Evolutionary conservation across 2,113 vertebrate genomes (phyloP).

Genomic region (Cynoglossus semilaevis): DNA sequence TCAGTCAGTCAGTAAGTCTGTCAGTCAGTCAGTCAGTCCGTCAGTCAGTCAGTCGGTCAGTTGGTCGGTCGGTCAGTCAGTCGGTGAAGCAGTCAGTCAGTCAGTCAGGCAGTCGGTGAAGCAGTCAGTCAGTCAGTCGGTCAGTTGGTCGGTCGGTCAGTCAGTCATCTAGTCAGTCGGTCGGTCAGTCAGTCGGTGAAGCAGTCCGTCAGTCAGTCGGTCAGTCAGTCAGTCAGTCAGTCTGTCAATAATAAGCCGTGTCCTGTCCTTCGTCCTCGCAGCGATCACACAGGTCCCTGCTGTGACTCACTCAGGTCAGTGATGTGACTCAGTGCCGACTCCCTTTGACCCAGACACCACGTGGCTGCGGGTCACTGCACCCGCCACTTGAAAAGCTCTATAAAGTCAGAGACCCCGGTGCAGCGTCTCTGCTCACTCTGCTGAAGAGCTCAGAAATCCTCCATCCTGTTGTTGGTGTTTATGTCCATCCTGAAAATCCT

Average conservation of each 20-base stretch:
- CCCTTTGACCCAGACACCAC: conserved; percentile 19
- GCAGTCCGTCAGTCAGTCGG: conserved; percentile 9
- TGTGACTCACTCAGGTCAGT: conserved; percentile 10
- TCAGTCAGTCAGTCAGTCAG: too few species aligned
- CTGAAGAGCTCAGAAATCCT: too few species aligned
- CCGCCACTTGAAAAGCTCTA: conserved; percentile 8
- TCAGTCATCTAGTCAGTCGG: conserved; percentile 9
- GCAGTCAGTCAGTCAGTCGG: conserved; percentile 6
- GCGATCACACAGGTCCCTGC: background rate
- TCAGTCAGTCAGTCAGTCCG: too few species aligned
- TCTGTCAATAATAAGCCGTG: too few species aligned
- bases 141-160: background rate
- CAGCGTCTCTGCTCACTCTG: background rate
- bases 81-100: conserved; percentile 9
- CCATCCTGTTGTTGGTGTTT: too few species aligned
- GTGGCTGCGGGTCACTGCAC: background rate
- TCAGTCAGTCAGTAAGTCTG: conserved; percentile 11
- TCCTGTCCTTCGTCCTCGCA: background rate
- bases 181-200: conserved; percentile 1
- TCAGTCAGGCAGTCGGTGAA: background rate
- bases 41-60: background rate
- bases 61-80: background rate
- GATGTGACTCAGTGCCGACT: conserved; percentile 6
- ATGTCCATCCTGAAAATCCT: too few species aligned
- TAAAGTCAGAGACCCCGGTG: background rate